Base-by-base conservation (phyloP, 2,797 vertebrate genomes). In the Sylvilagus floridanus region DNA sequence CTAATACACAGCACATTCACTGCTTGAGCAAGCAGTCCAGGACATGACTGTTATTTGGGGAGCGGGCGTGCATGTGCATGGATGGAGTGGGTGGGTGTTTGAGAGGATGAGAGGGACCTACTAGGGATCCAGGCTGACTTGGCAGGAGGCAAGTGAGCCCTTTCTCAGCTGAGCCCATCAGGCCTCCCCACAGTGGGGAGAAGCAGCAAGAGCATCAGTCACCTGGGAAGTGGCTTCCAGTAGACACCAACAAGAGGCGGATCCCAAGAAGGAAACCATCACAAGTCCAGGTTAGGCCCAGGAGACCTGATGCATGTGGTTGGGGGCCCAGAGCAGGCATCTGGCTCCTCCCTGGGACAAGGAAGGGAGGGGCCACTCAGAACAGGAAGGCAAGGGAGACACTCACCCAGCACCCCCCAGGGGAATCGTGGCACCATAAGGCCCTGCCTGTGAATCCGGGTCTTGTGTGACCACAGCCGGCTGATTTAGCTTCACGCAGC, bases 231-330 rank as follows among this genome's bases (percentile, higher is more conserved):
- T 14, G 26, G 26, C 16, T 69, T 42, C 50, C 71, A 68, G 35
- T 30, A 21, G 65, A 73, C 50, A 84, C 1, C 19, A 63, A 35
- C 81, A 32, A 77, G 5, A 69, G 37, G 37, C 79, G 72, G n/a
- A 78, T 60, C 35, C 42, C 84, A 84, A 91, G 84, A 71, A 81
- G 82, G 69, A 78, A 66, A 69, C 37, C 37, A 69, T 21, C n/a
- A 28, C 17, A 24, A 86, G 17, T 62, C 79, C 85, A 30, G 26
- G 16, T 2, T 2, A 86, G 65, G 62, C 21, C 11, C n/a, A 35
- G 73, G 32, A 84, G 42, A 69, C 54, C 17, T 37, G 19, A 42
- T 10, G 4, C 9, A 16, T 42, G 21, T 26, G 8, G 42, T 0
- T 2, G 2, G 12, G 42, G 16, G n/a, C 35, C 78, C 32, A 32